These are phyloP conservation scores for Aeoliscus strigatus DNA, from an alignment of 2,797 vertebrate species.

Conservation along the genomic window DNA sequence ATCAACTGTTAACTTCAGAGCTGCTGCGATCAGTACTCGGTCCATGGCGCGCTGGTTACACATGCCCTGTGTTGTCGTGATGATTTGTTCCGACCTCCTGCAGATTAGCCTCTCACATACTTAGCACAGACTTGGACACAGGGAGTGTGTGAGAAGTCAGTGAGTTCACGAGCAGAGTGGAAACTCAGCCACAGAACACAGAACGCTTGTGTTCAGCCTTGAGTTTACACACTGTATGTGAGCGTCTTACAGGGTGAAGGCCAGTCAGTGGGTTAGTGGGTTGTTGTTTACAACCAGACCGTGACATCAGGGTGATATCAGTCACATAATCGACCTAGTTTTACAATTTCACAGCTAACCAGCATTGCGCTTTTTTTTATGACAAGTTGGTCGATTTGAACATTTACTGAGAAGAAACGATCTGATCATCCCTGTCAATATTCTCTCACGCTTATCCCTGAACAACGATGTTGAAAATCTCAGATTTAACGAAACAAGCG, in stretches of 20 bases:
- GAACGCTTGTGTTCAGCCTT: not conserved
- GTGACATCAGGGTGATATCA: not conserved
- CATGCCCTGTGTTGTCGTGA: constrained; percentile 9
- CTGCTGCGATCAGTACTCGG: constrained; percentile 13
- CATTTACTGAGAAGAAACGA: too few species aligned
- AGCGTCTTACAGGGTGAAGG: constrained; percentile 7
- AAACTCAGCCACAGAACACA: not conserved
- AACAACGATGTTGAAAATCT: not conserved
- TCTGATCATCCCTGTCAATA: not conserved
- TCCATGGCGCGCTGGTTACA: not conserved
- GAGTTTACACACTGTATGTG: constrained; percentile 15
- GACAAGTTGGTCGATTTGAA: too few species aligned
- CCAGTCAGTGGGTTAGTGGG: constrained; percentile 23
- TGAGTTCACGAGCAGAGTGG: constrained; percentile 11
- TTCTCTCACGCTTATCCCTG: not conserved
- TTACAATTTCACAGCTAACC: too few species aligned
- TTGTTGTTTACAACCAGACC: constrained; percentile 6
- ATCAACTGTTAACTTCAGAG: too few species aligned
- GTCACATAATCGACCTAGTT: too few species aligned
- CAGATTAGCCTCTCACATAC: constrained; percentile 20
- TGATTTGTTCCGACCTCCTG: constrained; percentile 10
- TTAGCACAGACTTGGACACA: constrained; percentile 7
- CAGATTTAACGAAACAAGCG: too few species aligned
- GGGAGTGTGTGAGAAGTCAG: constrained; percentile 5
- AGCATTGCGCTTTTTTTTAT: too few species aligned